Evolutionary conservation across 2,797 vertebrate genomes (phyloP).

Genomic region (Acridotheres tristis): DNA sequence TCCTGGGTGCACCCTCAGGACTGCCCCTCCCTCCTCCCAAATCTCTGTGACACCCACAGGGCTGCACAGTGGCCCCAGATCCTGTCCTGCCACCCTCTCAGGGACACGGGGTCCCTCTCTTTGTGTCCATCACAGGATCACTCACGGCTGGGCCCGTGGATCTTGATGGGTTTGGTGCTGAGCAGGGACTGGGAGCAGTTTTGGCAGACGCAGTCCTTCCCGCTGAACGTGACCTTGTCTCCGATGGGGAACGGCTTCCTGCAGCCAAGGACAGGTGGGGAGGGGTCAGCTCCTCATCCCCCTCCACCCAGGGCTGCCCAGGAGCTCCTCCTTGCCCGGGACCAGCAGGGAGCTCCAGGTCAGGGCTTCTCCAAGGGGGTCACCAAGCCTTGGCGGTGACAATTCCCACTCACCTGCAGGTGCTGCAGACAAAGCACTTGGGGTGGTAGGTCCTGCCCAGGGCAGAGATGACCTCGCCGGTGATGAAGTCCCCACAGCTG

Average conservation of each 20-base stretch:
- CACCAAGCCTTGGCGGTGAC: neutral
- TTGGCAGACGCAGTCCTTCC: constrained; percentile 97
- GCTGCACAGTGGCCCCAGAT: neutral
- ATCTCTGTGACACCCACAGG: fast-evolving
- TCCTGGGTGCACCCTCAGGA: neutral
- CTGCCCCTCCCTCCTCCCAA: neutral
- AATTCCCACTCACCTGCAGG: constrained; percentile 86
- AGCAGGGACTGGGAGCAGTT: constrained; percentile 91
- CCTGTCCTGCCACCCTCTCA: neutral
- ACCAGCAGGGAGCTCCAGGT: neutral
- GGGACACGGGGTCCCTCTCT: fast-evolving
- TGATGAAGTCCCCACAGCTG: constrained; percentile 95
- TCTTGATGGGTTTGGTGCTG: constrained; percentile 94
- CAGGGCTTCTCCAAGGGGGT: neutral
- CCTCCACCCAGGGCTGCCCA: fast-evolving
- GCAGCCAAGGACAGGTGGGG: neutral
- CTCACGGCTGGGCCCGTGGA: constrained; percentile 97
- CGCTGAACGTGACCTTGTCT: constrained; percentile 97
- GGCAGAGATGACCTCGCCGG: constrained; percentile 95
- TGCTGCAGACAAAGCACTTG: constrained; percentile 96
- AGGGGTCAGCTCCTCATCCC: neutral
- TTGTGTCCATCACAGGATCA: neutral
- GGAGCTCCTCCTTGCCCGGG: neutral
- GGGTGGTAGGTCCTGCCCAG: constrained; percentile 97
- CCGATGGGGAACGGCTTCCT: constrained; percentile 98